These are phyloP conservation scores for Caretta caretta DNA, from an alignment of 2,113 vertebrate species.

Conservation along the genomic window DNA sequence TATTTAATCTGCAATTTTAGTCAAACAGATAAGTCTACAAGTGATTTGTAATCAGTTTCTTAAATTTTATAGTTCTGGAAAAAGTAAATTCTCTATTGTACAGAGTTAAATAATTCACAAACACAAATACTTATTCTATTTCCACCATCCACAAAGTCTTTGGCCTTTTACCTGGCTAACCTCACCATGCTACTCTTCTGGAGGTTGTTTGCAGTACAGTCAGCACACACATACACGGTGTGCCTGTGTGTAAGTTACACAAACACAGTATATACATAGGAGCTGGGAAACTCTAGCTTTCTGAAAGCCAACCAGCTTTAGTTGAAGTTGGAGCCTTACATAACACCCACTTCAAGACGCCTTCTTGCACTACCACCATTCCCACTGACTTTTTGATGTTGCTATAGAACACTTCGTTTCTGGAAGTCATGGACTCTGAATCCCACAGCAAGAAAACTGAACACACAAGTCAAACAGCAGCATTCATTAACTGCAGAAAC, in stretches of 20 bases:
- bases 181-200: conserved; percentile 82
- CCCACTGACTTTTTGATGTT: not conserved
- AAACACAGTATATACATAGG: not conserved
- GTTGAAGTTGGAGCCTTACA: not conserved
- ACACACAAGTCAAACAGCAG: not conserved
- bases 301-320: not conserved
- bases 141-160: conserved; percentile 73
- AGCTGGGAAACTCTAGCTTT: conserved; percentile 44
- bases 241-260: not conserved
- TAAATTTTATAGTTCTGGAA: conserved; percentile 60
- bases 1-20: conserved; percentile 50
- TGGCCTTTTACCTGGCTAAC: conserved; percentile 76
- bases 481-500: conserved; percentile 18
- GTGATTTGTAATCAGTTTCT: conserved; percentile 28
- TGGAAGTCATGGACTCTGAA: not conserved
- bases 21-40: conserved; percentile 43
- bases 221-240: not conserved
- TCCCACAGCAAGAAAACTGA: not conserved
- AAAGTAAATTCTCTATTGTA: not conserved
- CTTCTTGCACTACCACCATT: conserved; percentile 4
- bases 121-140: conserved; percentile 59
- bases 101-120: not conserved
- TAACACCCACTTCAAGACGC: not conserved
- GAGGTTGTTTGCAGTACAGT: conserved; percentile 42
- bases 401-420: not conserved